These are phyloP conservation scores for Virgularia gustaviana DNA, from an alignment of 92 coral and sea anemone species.

Conservation along the genomic window DNA sequence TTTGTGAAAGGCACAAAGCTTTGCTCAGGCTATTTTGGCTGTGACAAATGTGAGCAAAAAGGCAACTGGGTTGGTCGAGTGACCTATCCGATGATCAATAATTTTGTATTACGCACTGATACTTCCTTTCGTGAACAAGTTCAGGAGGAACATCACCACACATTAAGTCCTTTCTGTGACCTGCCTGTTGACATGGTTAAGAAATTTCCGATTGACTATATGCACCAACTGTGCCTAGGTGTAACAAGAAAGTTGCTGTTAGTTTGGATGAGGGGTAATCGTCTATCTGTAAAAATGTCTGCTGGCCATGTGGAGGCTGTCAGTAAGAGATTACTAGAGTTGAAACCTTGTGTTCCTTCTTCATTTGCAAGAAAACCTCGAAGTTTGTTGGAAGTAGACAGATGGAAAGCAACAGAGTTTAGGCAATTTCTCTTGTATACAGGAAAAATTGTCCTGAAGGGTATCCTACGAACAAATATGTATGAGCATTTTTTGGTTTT, in stretches of 20 bases:
- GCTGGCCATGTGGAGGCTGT: conserved; percentile 18
- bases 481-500: conserved; percentile 21
- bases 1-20: too few relatives aligned
- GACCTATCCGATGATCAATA: neutral
- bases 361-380: conserved; percentile 5
- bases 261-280: conserved; percentile 21
- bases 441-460: too few relatives aligned
- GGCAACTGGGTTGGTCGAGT: neutral
- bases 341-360: conserved; percentile 14
- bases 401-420: too few relatives aligned
- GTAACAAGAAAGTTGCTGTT: too few relatives aligned
- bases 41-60: neutral
- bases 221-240: too few relatives aligned
- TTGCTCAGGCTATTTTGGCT: conserved; percentile 1
- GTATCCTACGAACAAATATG: conserved; percentile 1
- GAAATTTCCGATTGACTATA: too few relatives aligned
- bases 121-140: neutral
- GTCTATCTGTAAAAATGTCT: conserved; percentile 8
- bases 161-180: neutral
- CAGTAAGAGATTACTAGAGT: neutral
- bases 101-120: neutral
- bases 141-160: neutral
- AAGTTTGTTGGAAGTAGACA: conserved; percentile 12
- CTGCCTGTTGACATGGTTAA: too few relatives aligned
- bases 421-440: too few relatives aligned